Evolutionary conservation across 2,888 invertebrate genomes (phyloP).

Genomic region (Andrena haemorrhoa): DNA sequence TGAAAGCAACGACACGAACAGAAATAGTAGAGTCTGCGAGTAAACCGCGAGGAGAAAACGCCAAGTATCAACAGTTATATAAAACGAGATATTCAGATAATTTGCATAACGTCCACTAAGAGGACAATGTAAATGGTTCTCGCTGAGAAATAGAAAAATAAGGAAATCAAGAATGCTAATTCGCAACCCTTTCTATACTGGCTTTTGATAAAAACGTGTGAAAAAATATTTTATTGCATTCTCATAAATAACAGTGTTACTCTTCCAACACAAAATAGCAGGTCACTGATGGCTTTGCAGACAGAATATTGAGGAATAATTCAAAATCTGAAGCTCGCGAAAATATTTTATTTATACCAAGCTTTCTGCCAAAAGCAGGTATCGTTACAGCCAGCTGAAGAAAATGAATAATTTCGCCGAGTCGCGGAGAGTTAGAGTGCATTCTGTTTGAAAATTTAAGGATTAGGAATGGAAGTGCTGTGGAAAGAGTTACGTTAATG

Average conservation of each 20-base stretch:
- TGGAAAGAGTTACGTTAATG: neutral
- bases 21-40: neutral
- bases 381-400: too few relatives aligned
- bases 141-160: neutral
- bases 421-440: neutral
- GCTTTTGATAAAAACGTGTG: too few relatives aligned
- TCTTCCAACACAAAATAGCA: too few relatives aligned
- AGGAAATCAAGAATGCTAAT: neutral
- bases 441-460: neutral
- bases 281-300: too few relatives aligned
- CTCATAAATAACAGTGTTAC: too few relatives aligned
- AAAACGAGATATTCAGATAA: constrained; percentile 7
- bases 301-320: too few relatives aligned
- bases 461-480: neutral
- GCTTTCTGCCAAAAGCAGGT: too few relatives aligned
- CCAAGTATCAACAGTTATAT: neutral
- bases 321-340: too few relatives aligned
- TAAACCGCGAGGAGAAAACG: constrained; percentile 2
- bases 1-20: constrained; percentile 1
- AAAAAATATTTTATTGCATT: too few relatives aligned
- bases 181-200: neutral
- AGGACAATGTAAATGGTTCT: neutral
- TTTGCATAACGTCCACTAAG: constrained; percentile 2
- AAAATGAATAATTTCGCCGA: too few relatives aligned
- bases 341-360: too few relatives aligned